These are phyloP conservation scores for Labrus mixtus DNA, from an alignment of 2,113 vertebrate species.

Conservation along the genomic window DNA sequence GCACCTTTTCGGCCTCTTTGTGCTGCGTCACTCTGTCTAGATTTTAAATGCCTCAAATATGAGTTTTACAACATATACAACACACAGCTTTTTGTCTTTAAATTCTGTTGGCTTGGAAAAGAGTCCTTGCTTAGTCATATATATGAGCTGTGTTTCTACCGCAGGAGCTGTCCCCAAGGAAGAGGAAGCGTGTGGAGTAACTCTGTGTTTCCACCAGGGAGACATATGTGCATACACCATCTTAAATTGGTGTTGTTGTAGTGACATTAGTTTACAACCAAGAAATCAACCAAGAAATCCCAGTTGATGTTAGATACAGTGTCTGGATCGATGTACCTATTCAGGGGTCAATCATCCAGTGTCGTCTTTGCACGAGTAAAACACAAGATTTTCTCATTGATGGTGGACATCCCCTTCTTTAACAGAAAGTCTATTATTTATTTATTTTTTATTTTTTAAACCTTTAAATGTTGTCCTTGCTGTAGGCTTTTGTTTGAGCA, in stretches of 20 bases:
- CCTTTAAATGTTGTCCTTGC: not conserved
- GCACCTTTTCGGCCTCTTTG: not conserved
- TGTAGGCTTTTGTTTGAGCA: not conserved
- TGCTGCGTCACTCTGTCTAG: slow-evolving; percentile 8
- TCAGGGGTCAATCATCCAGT: too few species aligned
- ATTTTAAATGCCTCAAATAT: not conserved
- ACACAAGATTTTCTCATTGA: too few species aligned
- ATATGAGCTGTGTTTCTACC: not conserved
- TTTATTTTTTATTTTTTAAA: too few species aligned
- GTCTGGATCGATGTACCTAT: too few species aligned
- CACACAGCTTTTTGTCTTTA: not conserved
- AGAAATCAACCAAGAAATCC: too few species aligned
- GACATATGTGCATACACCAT: too few species aligned
- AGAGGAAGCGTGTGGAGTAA: not conserved
- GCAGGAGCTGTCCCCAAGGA: not conserved
- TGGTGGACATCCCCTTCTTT: too few species aligned
- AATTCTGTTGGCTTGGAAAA: too few species aligned
- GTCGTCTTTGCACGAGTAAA: too few species aligned
- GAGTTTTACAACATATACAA: not conserved
- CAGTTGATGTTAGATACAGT: too few species aligned
- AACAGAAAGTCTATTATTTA: too few species aligned
- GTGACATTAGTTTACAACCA: not conserved
- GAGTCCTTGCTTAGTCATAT: not conserved
- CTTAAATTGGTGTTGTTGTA: not conserved
- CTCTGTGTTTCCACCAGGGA: too few species aligned